Evolutionary conservation across 2,797 vertebrate species (phyloP).

Genomic region (Sebastolobus alascanus): DNA sequence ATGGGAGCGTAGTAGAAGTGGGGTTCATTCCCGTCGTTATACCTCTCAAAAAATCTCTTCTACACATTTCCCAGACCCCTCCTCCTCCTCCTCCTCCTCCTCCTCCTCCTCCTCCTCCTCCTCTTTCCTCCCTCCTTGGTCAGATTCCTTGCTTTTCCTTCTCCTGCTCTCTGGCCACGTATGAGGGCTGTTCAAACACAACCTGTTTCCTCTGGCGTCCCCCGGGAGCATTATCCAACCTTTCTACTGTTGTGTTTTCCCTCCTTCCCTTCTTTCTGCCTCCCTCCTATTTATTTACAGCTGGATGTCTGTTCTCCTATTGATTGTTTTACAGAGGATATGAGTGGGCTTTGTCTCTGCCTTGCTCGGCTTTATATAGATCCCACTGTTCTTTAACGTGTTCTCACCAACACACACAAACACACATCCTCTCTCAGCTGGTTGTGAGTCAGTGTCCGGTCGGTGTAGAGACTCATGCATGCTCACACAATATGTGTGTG

Average conservation of each 20-base stretch:
- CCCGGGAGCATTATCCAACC: conserved; percentile 72
- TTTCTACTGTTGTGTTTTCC: conserved; percentile 65
- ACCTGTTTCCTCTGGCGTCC: conserved; percentile 82
- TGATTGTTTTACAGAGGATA: conserved; percentile 80
- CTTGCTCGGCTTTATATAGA: conserved; percentile 69
- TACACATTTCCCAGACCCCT: conserved; percentile 45
- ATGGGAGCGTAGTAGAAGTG: conserved; percentile 8
- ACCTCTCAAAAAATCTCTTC: conserved; percentile 4
- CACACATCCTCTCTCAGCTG: conserved; percentile 46
- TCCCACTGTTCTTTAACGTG: conserved; percentile 53
- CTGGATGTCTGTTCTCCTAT: conserved; percentile 60
- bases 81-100: conserved; percentile 33
- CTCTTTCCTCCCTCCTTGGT: conserved; percentile 36
- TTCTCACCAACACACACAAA: conserved; percentile 37
- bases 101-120: conserved; percentile 30
- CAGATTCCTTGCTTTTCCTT: conserved; percentile 43
- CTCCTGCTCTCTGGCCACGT: conserved; percentile 56
- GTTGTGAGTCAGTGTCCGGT: conserved; percentile 55
- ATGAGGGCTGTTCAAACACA: conserved; percentile 79
- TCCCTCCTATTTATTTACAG: conserved; percentile 78
- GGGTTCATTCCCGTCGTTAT: conserved; percentile 41
- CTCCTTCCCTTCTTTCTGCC: conserved; percentile 50
- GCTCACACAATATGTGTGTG: conserved; percentile 41
- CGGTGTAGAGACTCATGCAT: conserved; percentile 19
- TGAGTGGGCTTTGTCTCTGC: conserved; percentile 69